These are phyloP conservation scores for Malurus melanocephalus DNA, from an alignment of 2,113 vertebrate species.

Conservation along the genomic window DNA sequence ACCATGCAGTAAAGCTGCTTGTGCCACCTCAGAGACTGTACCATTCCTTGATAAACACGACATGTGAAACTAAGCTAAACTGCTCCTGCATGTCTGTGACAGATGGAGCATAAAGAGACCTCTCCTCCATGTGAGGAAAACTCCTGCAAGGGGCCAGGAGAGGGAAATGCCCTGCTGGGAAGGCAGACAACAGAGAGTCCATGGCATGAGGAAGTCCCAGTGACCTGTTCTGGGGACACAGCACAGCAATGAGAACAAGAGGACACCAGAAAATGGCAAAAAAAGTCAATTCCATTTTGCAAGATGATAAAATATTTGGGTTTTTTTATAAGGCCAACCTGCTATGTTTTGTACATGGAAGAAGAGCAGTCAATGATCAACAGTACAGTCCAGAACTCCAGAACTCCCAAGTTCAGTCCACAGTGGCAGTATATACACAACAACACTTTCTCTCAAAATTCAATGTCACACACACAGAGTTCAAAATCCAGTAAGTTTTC, in stretches of 20 bases:
- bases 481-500: background rate
- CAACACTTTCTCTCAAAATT: background rate
- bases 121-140: background rate
- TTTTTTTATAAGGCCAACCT: background rate
- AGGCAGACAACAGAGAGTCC: background rate
- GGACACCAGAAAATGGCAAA: background rate
- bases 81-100: fast-evolving
- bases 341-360: background rate
- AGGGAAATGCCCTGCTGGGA: background rate
- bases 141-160: background rate
- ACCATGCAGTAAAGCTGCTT: background rate
- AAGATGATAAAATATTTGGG: background rate
- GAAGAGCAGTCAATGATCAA: background rate
- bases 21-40: background rate
- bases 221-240: background rate
- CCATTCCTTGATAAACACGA: fast-evolving
- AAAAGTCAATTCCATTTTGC: background rate
- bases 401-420: background rate
- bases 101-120: background rate
- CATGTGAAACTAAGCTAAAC: fast-evolving
- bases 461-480: background rate
- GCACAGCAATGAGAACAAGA: background rate
- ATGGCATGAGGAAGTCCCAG: background rate
- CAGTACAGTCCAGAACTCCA: background rate
- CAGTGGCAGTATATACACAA: background rate